phyloP scores from a whole-genome alignment of 2,113 vertebrate species.

The Aplodontia rufa region DNA sequence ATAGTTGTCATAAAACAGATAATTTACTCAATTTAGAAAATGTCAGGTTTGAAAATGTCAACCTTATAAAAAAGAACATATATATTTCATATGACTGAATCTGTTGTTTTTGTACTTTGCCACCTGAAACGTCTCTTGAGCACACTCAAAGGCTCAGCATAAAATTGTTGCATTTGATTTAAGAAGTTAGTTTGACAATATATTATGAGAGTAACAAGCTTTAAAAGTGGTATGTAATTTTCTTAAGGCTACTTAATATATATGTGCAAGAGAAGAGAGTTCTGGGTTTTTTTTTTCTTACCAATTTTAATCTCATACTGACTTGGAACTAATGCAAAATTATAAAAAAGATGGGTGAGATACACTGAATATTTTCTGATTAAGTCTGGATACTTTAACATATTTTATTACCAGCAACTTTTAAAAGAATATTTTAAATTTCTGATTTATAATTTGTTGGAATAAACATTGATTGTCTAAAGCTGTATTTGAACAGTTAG shows the following conservation, averaged over 20 bases:
- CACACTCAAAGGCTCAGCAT: not conserved
- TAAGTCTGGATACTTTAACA: not conserved
- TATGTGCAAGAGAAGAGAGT: not conserved
- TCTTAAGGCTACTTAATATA: constrained; percentile 24
- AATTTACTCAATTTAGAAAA: not conserved
- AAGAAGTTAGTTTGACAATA: constrained; percentile 45
- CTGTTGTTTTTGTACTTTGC: constrained; percentile 18
- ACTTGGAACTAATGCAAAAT: not conserved
- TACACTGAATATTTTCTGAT: not conserved
- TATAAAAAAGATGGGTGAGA: not conserved
- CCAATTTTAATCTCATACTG: constrained; percentile 24
- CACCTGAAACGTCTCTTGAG: not conserved
- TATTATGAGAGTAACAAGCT: constrained; percentile 25
- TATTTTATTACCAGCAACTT: constrained; percentile 35
- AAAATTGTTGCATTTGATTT: constrained; percentile 14
- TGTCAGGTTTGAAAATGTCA: not conserved
- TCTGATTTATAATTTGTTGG: not conserved
- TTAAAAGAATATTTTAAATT: constrained; percentile 15
- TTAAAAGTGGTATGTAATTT: constrained; percentile 42
- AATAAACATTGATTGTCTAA: not conserved
- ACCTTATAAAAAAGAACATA: not conserved
- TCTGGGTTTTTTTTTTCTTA: constrained; percentile 33
- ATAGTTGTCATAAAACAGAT: not conserved
- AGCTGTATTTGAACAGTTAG: not conserved
- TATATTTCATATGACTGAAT: constrained; percentile 37